Conservation (phyloP, 1,140 invertebrate species). For the Diploscapter pachys region DNA sequence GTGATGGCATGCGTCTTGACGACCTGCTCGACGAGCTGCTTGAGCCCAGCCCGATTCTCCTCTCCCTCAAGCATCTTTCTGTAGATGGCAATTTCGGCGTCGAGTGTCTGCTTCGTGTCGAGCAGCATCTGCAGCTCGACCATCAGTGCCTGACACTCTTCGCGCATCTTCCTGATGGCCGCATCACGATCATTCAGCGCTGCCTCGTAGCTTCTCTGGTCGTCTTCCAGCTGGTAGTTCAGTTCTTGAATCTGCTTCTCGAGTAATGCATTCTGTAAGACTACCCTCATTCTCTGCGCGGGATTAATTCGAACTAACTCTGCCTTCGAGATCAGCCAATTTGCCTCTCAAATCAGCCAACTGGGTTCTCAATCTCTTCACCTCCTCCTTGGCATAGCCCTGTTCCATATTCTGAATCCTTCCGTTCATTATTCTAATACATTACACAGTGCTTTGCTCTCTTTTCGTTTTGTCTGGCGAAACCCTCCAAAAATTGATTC, state of each 20-base stretch:
- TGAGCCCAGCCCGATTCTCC: constrained; percentile 55
- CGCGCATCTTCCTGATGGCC: constrained; percentile 59
- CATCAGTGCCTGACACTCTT: constrained; percentile 61
- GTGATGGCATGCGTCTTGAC: constrained; percentile 53
- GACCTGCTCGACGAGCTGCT: constrained; percentile 58
- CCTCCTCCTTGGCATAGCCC: constrained; percentile 62
- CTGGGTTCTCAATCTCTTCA: constrained; percentile 61
- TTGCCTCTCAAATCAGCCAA: constrained; percentile 60
- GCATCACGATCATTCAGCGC: constrained; percentile 58
- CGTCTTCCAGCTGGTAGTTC: constrained; percentile 62
- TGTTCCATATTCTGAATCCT: constrained; percentile 31
- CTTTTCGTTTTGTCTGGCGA: no score
- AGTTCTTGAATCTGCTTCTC: constrained; percentile 63
- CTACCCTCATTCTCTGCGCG: constrained; percentile 18
- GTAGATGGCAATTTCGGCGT: constrained; percentile 60
- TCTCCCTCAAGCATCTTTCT: constrained; percentile 59
- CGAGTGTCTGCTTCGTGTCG: constrained; percentile 61
- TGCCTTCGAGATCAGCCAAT: constrained; percentile 62
- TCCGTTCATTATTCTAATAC: no score
- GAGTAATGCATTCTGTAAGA: constrained; percentile 60
- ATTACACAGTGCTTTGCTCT: not conserved
- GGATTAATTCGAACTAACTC: constrained; percentile 42
- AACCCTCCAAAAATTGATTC: no score
- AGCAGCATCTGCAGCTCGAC: constrained; percentile 61
- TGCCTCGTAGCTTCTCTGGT: constrained; percentile 59